Evolutionary conservation across 1,140 invertebrate genomes (phyloP), one percentile per base, ranked within the genome.

Genomic region (Lordiphosa mommai): DNA sequence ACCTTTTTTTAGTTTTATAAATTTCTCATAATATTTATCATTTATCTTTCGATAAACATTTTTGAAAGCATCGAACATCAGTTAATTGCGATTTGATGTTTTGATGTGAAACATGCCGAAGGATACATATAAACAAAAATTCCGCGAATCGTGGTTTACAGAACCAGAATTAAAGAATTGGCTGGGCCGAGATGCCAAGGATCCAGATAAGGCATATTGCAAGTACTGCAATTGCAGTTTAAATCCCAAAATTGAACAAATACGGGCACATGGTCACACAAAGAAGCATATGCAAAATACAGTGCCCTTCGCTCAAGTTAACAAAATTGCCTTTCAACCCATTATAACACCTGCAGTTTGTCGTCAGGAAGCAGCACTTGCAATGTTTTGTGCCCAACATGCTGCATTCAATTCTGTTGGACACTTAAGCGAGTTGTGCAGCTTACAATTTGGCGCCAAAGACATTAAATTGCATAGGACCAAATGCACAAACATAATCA

Each of bases 171-270:
- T 36, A 33, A 30, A 29, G 30, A 32, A 46, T 10, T 46, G 10
- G 10, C 10, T 48, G 29, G n/a, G 32, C 32, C 46, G 30, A 10
- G 10, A 48, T 48, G 7, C 5, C n/a, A 33, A 13, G 8, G 46
- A 36, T 20, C 12, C 29, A 4, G 30, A 17, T 13, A 48, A 48
- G n/a, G 13, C 46, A 3, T 48, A 48, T 16, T 48, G 44, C 32
- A 48, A 48, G 16, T 48, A 41, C 23, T 29, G 27, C 43, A 48
- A 46, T 12, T 46, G 43, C 43, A 46, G 32, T 48, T 13, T 48
- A 4, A 9, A 48, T 34, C 9, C 29, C 4, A 48, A 48, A 34
- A 32, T 48, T 48, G 44, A 48, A 8, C 30, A 48, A n/a, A 8
- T 34, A 4, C 13, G 32, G 2, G 30, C 32, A n/a, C n/a, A n/a